Conservation (phyloP, 2,888 invertebrate genomes). For the Nymphalis urticae region DNA sequence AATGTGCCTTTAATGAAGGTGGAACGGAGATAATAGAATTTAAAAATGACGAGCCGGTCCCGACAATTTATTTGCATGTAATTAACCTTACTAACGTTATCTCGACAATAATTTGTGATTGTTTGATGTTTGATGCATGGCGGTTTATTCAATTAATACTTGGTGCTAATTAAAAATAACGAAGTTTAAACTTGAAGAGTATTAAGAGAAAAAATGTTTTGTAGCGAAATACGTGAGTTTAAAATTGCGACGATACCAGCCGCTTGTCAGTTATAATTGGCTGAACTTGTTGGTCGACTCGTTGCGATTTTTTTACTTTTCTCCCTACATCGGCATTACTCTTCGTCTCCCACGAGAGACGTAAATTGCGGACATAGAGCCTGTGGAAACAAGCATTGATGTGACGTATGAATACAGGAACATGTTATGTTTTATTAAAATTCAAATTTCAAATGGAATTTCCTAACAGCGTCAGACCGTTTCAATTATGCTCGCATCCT, state of each 20-base stretch:
- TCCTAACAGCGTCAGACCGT: conserved; percentile 40
- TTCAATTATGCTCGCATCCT: conserved; percentile 45
- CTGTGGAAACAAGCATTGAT: conserved; percentile 73
- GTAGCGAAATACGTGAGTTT: conserved; percentile 54
- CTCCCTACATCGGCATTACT: conserved; percentile 74
- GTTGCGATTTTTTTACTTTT: conserved; percentile 69
- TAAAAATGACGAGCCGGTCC: conserved; percentile 41
- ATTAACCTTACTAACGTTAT: conserved; percentile 36
- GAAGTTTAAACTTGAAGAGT: conserved; percentile 19
- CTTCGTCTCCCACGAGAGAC: conserved; percentile 79
- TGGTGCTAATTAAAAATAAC: conserved; percentile 27
- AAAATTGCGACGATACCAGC: conserved; percentile 72
- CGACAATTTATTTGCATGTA: conserved; percentile 41
- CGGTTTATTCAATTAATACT: conserved; percentile 10
- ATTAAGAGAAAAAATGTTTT: conserved; percentile 35
- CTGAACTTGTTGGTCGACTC: conserved; percentile 78
- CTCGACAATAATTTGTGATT: conserved; percentile 10
- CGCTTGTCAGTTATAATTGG: conserved; percentile 81
- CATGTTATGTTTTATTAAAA: conserved; percentile 73
- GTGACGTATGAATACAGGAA: conserved; percentile 75
- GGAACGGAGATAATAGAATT: conserved; percentile 69
- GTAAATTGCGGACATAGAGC: conserved; percentile 74
- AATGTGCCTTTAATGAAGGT: conserved; percentile 74
- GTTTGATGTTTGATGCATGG: conserved; percentile 22
- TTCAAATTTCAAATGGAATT: conserved; percentile 65